Percentiles rank a stretch among this genome's conserved stretches.
phyloP scores from a whole-genome alignment of 2,888 invertebrate species.

The Trachelus stipa region DNA sequence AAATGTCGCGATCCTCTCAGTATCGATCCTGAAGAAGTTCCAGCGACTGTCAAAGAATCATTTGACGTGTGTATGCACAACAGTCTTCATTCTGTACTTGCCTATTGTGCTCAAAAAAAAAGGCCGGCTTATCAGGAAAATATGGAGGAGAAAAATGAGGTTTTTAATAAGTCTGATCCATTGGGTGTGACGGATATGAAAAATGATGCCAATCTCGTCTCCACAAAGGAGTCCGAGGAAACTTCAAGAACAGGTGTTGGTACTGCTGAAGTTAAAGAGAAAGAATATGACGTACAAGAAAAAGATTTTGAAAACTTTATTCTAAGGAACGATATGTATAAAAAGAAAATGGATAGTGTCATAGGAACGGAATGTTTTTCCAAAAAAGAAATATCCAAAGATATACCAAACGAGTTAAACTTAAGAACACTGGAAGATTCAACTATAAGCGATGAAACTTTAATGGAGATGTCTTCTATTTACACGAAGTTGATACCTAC shows the following conservation, averaged over 20 bases:
- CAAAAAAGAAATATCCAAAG: conserved; percentile 14
- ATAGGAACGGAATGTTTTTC: neutral
- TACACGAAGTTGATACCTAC: conserved; percentile 39
- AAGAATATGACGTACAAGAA: neutral
- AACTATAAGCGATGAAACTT: conserved; percentile 40
- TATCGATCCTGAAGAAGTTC: neutral
- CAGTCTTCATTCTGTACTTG: conserved; percentile 53
- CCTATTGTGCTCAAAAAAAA: conserved; percentile 49
- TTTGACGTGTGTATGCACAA: conserved; percentile 51
- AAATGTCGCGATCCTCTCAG: neutral
- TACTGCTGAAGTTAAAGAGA: neutral
- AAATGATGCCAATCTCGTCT: neutral
- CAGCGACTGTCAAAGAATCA: conserved; percentile 20
- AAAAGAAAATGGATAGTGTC: neutral
- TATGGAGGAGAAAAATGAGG: conserved; percentile 27
- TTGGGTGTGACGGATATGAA: neutral
- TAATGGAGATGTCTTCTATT: conserved; percentile 46
- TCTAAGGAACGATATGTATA: neutral
- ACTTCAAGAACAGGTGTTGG: neutral
- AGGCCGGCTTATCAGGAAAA: conserved; percentile 35
- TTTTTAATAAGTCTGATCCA: neutral
- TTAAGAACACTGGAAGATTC: conserved; percentile 36
- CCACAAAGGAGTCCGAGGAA: neutral
- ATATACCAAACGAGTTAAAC: conserved; percentile 18
- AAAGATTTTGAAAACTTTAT: neutral